Base-by-base conservation (phyloP, 2,797 vertebrate species). In the Spondyliosoma cantharus region DNA sequence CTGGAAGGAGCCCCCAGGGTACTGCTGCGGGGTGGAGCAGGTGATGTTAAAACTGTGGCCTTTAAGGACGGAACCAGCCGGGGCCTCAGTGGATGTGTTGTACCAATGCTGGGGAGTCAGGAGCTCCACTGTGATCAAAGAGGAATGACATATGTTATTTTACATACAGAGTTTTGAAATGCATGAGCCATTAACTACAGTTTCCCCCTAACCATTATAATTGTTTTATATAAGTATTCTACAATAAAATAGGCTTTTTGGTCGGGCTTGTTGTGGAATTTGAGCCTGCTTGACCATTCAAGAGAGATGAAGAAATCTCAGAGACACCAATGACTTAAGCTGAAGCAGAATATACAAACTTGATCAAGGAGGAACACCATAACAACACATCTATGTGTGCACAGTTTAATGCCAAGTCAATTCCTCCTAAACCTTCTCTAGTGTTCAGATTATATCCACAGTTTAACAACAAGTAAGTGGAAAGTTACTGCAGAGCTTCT, bases 81-180 rank as follows among this genome's bases (percentile, higher is more conserved):
- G 93, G 15, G 92, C 89, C 64, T 93, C 92, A 0, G 85, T 32
- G 11, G 95, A 96, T 0, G 93, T 94, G 91, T 95, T 96, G 90
- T 92, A 95, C 94, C 94, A 96, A 88, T 95, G 95, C 22, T 94
- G 92, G 20, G 95, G 95, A 20, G 94, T 95, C 80, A 94, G 46
- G 53, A 96, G 93, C 45, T 95, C 94, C 89, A 95, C 95, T 96
- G 87, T 19, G 8, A 76, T 19, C 8, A 53, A 64, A 64, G 13
- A 43, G 0, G 2, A 59, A 53, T 16, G 5, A 9, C 37, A 63
- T 7, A 6, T 2, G 29, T 75, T 66, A 79, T 24, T 63, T 15
- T 25, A 6, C 24, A 9, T 14, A 42, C 20, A 76, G 17, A 58
- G 8, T 27, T 43, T 42, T 5, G 17, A 43, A 15, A 16, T 37